Conservation (phyloP, 2,113 vertebrate species). For the Dromaius novaehollandiae region DNA sequence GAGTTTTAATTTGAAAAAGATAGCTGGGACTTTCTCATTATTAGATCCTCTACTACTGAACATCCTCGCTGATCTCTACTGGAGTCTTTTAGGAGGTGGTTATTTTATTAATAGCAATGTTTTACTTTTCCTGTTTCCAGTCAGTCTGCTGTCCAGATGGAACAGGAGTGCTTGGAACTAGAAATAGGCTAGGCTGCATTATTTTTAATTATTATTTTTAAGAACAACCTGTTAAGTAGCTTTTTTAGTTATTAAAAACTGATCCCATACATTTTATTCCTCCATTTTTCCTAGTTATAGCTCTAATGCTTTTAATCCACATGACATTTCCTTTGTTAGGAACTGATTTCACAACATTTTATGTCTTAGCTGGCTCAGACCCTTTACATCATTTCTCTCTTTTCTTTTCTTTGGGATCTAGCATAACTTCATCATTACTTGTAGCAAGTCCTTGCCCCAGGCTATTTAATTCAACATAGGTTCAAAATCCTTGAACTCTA, state of each 20-base stretch:
- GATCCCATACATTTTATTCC: neutral
- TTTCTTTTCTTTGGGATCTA: neutral
- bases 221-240: neutral
- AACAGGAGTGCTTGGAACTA: neutral
- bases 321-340: neutral
- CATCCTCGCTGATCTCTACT: neutral
- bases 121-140: neutral
- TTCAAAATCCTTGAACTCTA: neutral
- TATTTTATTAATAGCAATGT: neutral
- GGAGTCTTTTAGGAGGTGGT: neutral
- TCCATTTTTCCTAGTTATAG: neutral
- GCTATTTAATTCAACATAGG: neutral
- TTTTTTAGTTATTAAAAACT: neutral
- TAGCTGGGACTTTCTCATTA: neutral
- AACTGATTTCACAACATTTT: neutral
- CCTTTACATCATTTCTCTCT: accelerated
- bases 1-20: neutral
- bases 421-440: neutral
- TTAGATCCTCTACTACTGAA: neutral
- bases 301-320: neutral
- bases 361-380: neutral
- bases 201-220: neutral
- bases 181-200: neutral
- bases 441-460: neutral
- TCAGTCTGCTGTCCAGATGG: neutral